Conservation (phyloP, 1,140 invertebrate species). For the Epicauta chinensis region DNA sequence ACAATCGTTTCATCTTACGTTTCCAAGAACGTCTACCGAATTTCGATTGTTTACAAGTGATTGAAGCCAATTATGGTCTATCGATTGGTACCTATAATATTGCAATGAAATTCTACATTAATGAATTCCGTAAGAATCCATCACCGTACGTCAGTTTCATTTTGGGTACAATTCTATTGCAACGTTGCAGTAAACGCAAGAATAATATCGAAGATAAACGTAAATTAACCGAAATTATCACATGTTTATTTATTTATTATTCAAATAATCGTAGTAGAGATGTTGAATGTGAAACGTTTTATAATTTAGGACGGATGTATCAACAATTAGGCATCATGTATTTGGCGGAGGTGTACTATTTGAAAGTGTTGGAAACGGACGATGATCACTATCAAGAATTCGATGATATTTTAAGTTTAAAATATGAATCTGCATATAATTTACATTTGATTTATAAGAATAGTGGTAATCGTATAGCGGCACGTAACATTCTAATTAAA, state of each 20-base stretch:
- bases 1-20: slow-evolving; percentile 55
- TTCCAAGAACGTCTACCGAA: slow-evolving; percentile 2
- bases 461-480: slow-evolving; percentile 63
- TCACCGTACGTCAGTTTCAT: slow-evolving; percentile 69
- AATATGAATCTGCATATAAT: slow-evolving; percentile 78
- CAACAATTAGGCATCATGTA: slow-evolving; percentile 83
- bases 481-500: slow-evolving; percentile 64
- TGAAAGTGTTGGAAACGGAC: slow-evolving; percentile 60
- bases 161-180: slow-evolving; percentile 69
- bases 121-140: slow-evolving; percentile 21
- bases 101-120: slow-evolving; percentile 30
- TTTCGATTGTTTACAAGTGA: slow-evolving; percentile 8
- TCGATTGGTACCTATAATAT: slow-evolving; percentile 27
- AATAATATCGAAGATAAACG: slow-evolving; percentile 50
- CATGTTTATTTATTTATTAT: slow-evolving; percentile 71
- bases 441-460: slow-evolving; percentile 74
- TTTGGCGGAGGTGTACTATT: slow-evolving; percentile 79
- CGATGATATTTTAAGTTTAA: slow-evolving; percentile 61
- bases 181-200: slow-evolving; percentile 20
- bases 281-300: slow-evolving; percentile 75
- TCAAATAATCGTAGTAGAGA: slow-evolving; percentile 64
- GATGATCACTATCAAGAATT: too few species aligned
- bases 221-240: slow-evolving; percentile 68
- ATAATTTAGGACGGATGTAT: slow-evolving; percentile 85
- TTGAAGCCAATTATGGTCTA: slow-evolving; percentile 24